phyloP scores from a whole-genome alignment of 2,113 vertebrate species.

The Holacanthus passer region DNA sequence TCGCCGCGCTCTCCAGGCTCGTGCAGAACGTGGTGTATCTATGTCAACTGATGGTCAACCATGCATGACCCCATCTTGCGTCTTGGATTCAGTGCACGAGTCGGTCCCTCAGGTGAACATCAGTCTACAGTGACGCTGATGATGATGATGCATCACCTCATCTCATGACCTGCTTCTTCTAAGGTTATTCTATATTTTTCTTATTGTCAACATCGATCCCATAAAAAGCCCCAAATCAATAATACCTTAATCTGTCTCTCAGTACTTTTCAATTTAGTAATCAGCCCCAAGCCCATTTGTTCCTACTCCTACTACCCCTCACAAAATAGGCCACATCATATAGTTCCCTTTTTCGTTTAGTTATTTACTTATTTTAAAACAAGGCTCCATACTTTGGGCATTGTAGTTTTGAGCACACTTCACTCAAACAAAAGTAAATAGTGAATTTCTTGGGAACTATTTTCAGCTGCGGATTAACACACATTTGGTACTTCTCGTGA shows the following conservation, averaged over 20 bases:
- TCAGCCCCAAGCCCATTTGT: neutral
- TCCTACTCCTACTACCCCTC: neutral
- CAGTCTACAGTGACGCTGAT: neutral
- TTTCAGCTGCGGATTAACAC: too few species aligned
- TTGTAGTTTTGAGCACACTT: neutral
- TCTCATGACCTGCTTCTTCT: slow-evolving; percentile 3
- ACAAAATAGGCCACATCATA: neutral
- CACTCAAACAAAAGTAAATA: neutral
- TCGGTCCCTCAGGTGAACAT: neutral
- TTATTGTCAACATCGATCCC: neutral
- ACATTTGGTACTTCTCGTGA: too few species aligned
- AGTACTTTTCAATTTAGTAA: neutral
- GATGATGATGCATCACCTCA: neutral
- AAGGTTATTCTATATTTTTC: neutral
- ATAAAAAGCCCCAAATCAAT: neutral
- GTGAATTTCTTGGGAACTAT: too few species aligned
- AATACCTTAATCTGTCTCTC: neutral
- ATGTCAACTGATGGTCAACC: too few species aligned
- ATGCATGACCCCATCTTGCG: slow-evolving; percentile 42
- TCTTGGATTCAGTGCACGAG: slow-evolving; percentile 34
- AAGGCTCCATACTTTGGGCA: too few species aligned
- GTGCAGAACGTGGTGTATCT: slow-evolving; percentile 20
- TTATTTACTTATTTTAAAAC: too few species aligned
- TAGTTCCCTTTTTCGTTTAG: neutral
- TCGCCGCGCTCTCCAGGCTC: slow-evolving; percentile 18